Evolutionary conservation across 2,888 invertebrate species (phyloP).

Genomic region (Limenitis camilla): DNA sequence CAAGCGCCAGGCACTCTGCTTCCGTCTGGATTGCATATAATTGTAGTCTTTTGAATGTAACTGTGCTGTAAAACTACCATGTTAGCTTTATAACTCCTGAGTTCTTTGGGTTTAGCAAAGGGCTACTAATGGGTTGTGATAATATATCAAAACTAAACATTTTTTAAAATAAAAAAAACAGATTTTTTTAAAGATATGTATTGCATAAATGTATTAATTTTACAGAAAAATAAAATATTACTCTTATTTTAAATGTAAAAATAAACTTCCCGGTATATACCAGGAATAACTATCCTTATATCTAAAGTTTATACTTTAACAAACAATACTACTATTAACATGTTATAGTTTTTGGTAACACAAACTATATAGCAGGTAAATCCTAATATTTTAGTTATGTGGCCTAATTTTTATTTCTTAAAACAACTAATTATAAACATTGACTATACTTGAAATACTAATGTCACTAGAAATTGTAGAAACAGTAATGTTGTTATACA

Average conservation of each 20-base stretch:
- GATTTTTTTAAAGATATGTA: slow-evolving; percentile 61
- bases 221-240: slow-evolving; percentile 70
- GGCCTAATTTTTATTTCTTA: too few relatives aligned
- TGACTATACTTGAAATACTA: too few relatives aligned
- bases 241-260: slow-evolving; percentile 66
- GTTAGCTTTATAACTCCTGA: too few relatives aligned
- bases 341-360: slow-evolving; percentile 60
- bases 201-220: slow-evolving; percentile 70
- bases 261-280: slow-evolving; percentile 62
- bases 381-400: slow-evolving; percentile 2
- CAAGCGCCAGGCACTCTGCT: too few relatives aligned
- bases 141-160: too few relatives aligned
- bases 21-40: too few relatives aligned
- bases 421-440: too few relatives aligned
- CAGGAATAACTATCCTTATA: slow-evolving; percentile 67
- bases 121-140: too few relatives aligned
- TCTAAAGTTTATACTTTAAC: slow-evolving; percentile 63
- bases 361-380: slow-evolving; percentile 46
- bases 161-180: slow-evolving; percentile 23
- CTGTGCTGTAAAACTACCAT: too few relatives aligned
- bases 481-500: too few relatives aligned
- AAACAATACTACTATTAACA: slow-evolving; percentile 41
- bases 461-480: too few relatives aligned
- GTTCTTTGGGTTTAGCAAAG: neutral
- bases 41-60: too few relatives aligned